Base-by-base conservation (phyloP, 2,797 vertebrate genomes). In the Brotogeris chrysoptera region DNA sequence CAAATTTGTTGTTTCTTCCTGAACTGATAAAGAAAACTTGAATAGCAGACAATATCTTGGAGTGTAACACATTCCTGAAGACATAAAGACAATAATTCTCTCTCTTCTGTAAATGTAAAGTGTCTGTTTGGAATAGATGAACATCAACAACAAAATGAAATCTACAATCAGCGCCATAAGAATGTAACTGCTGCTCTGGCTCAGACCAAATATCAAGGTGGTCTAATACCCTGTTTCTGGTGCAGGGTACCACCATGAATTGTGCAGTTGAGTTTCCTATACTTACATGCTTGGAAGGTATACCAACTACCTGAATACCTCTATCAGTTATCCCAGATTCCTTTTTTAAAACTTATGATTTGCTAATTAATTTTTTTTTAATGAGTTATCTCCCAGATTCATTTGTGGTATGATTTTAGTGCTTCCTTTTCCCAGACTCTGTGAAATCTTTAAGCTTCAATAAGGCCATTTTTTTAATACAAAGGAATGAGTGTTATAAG, bases 181-280 rank as follows among this genome's bases (percentile, higher is more conserved):
- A 23, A 11, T 32, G 14, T 32, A 47, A 64, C 16, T 64, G 19
- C 49, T 74, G 20, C 23, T 2, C 1, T 61, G 25, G 6, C 11
- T 86, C 30, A 70, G 39, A 71, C 5, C 16, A 68, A 65, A 60
- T 16, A 61, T 57, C 6, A 21, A 64, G 8, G 11, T 71, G 15
- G 7, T 78, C 25, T 52, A 41, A 64, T 11, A 60, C 2, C 24
- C 34, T 69, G 13, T 60, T 44, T 68, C 41, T 83, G 28, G 17
- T 49, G 53, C 0, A 0, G 9, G 36, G 6, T 17, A 74, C 20
- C 38, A 46, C 5, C 25, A 36, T 0, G 0, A 68, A 23, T 78
- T 78, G 34, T 36, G 16, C 38, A 65, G 41, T 25, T 2, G 2
- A 18, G 15, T 76, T 76, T 65, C 24, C 27, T 23, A 19, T 53